Base-by-base conservation (phyloP, 2,888 invertebrate genomes). In the Trichacis sp. region DNA sequence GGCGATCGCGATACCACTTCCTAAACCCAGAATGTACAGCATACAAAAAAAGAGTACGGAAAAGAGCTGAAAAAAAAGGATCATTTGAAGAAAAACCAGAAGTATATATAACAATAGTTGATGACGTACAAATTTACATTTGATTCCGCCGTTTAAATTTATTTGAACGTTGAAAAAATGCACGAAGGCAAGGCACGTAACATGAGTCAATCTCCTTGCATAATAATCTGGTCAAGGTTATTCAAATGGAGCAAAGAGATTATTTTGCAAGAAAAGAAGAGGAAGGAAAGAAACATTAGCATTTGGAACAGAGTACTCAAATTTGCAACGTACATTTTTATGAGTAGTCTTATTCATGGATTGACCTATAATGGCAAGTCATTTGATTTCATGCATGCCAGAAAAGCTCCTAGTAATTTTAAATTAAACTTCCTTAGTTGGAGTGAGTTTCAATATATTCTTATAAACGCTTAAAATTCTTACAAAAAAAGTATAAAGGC, bases 31-130 rank as follows among this genome's bases (percentile, higher is more conserved):
- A 4, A 86, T 84, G 77, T 83, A 86, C 8, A 88, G 73, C 88
- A 88, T 88, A 30, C 87, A 73, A 76, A 88, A 88, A 74, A 88
- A 88, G 8, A 87, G 68, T 0, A 86, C 83, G 0, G 87, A 85
- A 74, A 87, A 87, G 6, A 87, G 68, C 85, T 86, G 77, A 9
- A 29, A 29, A 29, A 29, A 29, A 29, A 29, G 29, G 4, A 9
- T 29, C n/a, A n/a, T n/a, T n/a, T n/a, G n/a, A n/a, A n/a, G n/a
- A n/a, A n/a, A n/a, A n/a, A n/a, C n/a, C n/a, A n/a, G n/a, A n/a
- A n/a, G n/a, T n/a, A n/a, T n/a, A n/a, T n/a, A n/a, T n/a, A n/a
- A n/a, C n/a, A n/a, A n/a, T n/a, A n/a, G n/a, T n/a, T n/a, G n/a
- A n/a, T 24, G 24, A 24, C 24, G 24, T 24, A 24, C n/a, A n/a